Conservation (phyloP, 2,797 vertebrate species). For the Cuculus canorus region DNA sequence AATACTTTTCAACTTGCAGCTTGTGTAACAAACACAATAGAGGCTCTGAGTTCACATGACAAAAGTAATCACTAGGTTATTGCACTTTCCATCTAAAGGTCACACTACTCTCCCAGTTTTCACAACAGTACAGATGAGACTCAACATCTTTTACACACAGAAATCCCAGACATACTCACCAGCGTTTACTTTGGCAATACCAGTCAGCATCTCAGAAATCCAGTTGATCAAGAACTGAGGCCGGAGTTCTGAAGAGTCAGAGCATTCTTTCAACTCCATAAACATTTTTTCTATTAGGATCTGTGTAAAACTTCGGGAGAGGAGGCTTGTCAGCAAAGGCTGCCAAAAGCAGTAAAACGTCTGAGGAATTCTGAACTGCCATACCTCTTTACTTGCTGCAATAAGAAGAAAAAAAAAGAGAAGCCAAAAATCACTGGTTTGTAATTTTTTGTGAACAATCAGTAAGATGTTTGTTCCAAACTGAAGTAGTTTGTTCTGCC, state of each 20-base stretch:
- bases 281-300: slow-evolving; percentile 89
- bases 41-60: neutral
- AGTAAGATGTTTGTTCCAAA: neutral
- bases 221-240: slow-evolving; percentile 86
- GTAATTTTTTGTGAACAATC: neutral
- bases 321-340: slow-evolving; percentile 86
- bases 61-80: neutral
- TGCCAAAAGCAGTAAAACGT: slow-evolving; percentile 89
- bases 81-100: neutral
- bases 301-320: slow-evolving; percentile 82
- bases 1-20: neutral
- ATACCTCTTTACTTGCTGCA: slow-evolving; percentile 52
- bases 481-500: neutral
- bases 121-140: neutral
- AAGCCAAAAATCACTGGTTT: neutral
- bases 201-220: slow-evolving; percentile 87
- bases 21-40: neutral
- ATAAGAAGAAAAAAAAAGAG: neutral
- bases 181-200: slow-evolving; percentile 81
- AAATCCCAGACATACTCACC: slow-evolving; percentile 69
- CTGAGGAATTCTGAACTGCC: slow-evolving; percentile 77
- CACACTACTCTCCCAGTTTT: neutral
- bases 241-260: slow-evolving; percentile 71
- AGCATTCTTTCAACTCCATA: slow-evolving; percentile 77
- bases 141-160: neutral